Conservation (phyloP, 1,140 invertebrate genomes). For the Ips nitidus region DNA sequence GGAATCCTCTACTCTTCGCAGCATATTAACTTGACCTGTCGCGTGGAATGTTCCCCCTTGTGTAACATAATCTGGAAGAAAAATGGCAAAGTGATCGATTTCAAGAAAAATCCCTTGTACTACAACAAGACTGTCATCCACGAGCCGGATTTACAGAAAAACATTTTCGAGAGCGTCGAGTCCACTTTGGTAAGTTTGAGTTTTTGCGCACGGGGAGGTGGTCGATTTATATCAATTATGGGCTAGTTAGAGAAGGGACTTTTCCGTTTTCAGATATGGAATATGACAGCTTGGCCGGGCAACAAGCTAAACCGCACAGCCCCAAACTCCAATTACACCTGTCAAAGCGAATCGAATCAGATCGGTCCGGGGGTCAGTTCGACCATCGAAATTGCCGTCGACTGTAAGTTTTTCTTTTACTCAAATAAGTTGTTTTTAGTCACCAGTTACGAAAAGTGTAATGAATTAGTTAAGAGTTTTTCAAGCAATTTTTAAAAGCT, state of each 20-base stretch:
- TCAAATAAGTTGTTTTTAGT: background rate
- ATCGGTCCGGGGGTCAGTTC: slow-evolving; percentile 73
- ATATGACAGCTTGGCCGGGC: slow-evolving; percentile 80
- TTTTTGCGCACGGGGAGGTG: background rate
- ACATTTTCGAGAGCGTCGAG: slow-evolving; percentile 84
- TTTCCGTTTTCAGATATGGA: slow-evolving; percentile 59
- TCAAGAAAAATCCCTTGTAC: slow-evolving; percentile 63
- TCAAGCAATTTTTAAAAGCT: no score
- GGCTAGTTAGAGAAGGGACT: background rate
- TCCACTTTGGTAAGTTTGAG: slow-evolving; percentile 69
- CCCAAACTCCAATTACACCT: slow-evolving; percentile 84
- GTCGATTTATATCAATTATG: background rate
- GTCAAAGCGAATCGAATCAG: slow-evolving; percentile 74
- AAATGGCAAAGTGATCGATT: slow-evolving; percentile 66
- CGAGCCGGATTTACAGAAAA: slow-evolving; percentile 69
- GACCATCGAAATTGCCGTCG: slow-evolving; percentile 79
- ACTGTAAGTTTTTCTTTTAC: slow-evolving; percentile 70
- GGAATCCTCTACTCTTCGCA: slow-evolving; percentile 67
- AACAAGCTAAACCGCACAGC: slow-evolving; percentile 71
- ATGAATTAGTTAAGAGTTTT: no score
- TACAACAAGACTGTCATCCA: slow-evolving; percentile 66
- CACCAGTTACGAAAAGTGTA: no score
- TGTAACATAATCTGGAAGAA: slow-evolving; percentile 84
- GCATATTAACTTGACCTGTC: slow-evolving; percentile 80
- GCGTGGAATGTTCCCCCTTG: slow-evolving; percentile 84